Percentiles rank a stretch among this genome's conserved stretches.
Evolutionary conservation across 1,140 invertebrate genomes (phyloP).

Genomic region (Pseudomyrmex concolor): DNA sequence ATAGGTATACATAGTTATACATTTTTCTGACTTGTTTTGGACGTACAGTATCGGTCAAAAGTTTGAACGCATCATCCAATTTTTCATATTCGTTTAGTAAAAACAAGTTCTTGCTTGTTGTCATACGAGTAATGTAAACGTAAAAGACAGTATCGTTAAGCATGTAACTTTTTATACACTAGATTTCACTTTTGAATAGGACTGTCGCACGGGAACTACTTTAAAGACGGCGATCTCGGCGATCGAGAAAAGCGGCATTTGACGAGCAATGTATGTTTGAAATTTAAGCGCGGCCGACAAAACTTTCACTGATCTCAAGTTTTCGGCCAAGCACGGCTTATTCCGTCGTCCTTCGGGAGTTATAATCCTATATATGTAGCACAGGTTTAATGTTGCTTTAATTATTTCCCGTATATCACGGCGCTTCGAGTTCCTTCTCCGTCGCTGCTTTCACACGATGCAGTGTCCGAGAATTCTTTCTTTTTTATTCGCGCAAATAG

Average conservation of each 20-base stretch:
- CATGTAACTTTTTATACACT: too few relatives aligned
- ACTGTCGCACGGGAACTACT: too few relatives aligned
- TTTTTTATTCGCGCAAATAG: conserved; percentile 42
- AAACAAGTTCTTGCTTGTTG: too few relatives aligned
- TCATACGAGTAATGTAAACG: too few relatives aligned
- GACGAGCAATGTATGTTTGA: not conserved
- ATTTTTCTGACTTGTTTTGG: too few relatives aligned
- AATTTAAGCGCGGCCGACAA: not conserved
- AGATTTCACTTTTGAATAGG: too few relatives aligned
- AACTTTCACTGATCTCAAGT: conserved; percentile 2
- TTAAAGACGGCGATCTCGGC: too few relatives aligned
- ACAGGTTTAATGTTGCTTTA: conserved; percentile 23
- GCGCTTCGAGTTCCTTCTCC: not conserved
- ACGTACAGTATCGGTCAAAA: too few relatives aligned
- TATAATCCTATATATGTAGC: not conserved
- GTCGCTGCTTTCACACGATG: conserved; percentile 12
- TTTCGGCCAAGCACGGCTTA: not conserved
- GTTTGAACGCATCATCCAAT: too few relatives aligned
- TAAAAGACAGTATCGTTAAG: too few relatives aligned
- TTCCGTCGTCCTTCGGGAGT: not conserved
- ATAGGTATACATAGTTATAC: too few relatives aligned
- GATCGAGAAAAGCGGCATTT: not conserved
- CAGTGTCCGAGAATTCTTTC: not conserved
- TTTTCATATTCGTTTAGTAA: too few relatives aligned
- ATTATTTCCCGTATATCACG: conserved; percentile 41